phyloP scores from a whole-genome alignment of 2,113 vertebrate genomes.

The Corvus hawaiiensis region DNA sequence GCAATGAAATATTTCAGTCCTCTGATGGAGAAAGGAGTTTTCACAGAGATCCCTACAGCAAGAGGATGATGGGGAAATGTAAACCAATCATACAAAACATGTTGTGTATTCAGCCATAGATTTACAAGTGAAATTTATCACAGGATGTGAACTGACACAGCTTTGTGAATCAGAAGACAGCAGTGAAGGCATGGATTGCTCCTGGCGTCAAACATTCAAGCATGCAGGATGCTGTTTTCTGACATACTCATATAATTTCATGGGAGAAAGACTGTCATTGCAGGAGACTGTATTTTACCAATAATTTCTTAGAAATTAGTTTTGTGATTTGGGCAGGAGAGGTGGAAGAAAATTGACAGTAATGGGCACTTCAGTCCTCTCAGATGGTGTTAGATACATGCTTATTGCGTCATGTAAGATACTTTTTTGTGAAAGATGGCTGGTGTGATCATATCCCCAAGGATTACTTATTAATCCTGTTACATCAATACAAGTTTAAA shows the following conservation, averaged over 20 bases:
- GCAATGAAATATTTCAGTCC: neutral
- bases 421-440: neutral
- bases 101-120: neutral
- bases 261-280: neutral
- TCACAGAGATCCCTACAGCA: neutral
- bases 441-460: neutral
- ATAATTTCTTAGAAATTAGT: neutral
- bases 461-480: neutral
- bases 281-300: neutral
- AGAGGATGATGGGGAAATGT: neutral
- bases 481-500: neutral
- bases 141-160: neutral
- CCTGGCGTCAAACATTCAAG: neutral
- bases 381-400: neutral
- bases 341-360: neutral
- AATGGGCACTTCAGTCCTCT: neutral
- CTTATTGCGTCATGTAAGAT: neutral
- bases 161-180: neutral
- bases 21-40: neutral
- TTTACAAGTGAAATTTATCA: neutral
- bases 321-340: neutral
- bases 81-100: neutral
- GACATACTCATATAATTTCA: neutral
- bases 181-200: neutral
- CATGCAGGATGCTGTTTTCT: neutral